Conservation (phyloP, 2,797 vertebrate species). For the Helicolenus hilgendorfi region DNA sequence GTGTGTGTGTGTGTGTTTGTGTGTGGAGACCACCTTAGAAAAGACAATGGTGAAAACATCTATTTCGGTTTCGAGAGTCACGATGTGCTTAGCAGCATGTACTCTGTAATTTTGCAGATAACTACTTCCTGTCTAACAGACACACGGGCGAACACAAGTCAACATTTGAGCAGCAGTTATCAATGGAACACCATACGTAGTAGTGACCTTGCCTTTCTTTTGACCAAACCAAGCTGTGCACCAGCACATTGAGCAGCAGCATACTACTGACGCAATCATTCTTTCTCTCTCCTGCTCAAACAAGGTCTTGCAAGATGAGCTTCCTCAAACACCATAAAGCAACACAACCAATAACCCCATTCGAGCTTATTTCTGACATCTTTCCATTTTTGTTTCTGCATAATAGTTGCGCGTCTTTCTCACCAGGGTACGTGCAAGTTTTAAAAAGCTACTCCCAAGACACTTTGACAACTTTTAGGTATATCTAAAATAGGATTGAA, state of each 20-base stretch:
- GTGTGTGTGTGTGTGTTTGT: neutral
- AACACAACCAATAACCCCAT: neutral
- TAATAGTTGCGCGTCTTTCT: neutral
- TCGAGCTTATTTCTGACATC: neutral
- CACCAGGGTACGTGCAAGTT: neutral
- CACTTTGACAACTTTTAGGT: neutral
- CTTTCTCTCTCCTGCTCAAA: neutral
- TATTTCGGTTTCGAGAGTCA: conserved; percentile 19
- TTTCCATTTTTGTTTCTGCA: neutral
- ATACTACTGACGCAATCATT: neutral
- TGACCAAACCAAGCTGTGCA: neutral
- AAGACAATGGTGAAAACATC: neutral
- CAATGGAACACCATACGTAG: neutral
- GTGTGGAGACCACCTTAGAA: neutral
- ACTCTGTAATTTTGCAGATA: conserved; percentile 24
- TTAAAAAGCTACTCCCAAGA: neutral
- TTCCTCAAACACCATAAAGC: neutral
- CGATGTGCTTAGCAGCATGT: neutral
- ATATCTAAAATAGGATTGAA: neutral
- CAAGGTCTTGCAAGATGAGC: neutral
- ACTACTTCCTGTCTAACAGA: neutral
- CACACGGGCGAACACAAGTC: neutral
- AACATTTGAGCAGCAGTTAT: neutral
- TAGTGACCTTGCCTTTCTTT: neutral
- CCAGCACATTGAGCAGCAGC: neutral